Conservation (phyloP, 2,113 vertebrate species). For the Oncorhynchus clarkii region DNA sequence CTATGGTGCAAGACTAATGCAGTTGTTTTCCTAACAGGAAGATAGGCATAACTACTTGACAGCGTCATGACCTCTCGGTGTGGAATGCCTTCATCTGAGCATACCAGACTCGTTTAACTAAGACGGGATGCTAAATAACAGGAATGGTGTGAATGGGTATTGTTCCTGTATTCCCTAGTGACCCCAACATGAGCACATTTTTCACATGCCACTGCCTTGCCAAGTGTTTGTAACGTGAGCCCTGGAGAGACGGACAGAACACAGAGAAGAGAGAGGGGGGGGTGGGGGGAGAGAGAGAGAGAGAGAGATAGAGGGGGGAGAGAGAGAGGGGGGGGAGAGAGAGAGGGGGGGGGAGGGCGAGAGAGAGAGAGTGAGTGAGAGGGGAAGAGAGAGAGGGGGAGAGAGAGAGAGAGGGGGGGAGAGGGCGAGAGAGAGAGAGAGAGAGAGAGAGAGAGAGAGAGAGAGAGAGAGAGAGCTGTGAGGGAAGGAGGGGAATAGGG, state of each 20-base stretch:
- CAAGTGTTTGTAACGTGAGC: slow-evolving; percentile 55
- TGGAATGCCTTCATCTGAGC: neutral
- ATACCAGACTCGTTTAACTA: neutral
- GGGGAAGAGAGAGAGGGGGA: too few relatives aligned
- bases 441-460: neutral
- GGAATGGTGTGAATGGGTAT: slow-evolving; percentile 17
- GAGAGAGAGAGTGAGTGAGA: too few relatives aligned
- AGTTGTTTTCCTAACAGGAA: too few relatives aligned
- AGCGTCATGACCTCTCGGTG: neutral
- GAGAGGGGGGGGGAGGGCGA: neutral
- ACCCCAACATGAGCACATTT: slow-evolving; percentile 32
- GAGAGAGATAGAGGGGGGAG: too few relatives aligned
- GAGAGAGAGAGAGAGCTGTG: too few relatives aligned
- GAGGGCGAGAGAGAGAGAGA: too few relatives aligned
- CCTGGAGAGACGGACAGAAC: slow-evolving; percentile 38
- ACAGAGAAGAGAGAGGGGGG: slow-evolving; percentile 15
- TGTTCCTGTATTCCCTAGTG: slow-evolving; percentile 19
- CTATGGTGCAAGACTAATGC: too few relatives aligned
- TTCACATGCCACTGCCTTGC: slow-evolving; percentile 47
- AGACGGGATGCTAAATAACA: neutral
- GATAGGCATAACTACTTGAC: too few relatives aligned
- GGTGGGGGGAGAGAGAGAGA: too few relatives aligned
- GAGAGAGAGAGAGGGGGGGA: neutral
- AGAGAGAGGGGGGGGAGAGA: neutral
- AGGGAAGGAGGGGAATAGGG: too few relatives aligned